phyloP scores from a whole-genome alignment of 2,113 vertebrate genomes.

The Hemiprocne comata region DNA sequence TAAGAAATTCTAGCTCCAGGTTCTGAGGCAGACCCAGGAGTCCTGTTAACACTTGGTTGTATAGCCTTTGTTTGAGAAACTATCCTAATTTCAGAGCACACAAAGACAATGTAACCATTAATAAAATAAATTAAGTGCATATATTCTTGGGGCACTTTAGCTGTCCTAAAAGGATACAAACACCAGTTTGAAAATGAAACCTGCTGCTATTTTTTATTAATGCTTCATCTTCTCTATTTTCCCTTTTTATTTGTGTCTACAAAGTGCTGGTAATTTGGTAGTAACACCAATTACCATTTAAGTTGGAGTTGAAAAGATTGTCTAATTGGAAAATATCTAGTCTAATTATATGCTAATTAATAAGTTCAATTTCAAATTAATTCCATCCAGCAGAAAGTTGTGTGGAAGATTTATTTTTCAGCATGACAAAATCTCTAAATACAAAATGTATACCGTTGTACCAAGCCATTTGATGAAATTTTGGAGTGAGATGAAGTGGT shows the following conservation, averaged over 20 bases:
- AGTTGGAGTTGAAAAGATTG: not conserved
- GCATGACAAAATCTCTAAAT: not conserved
- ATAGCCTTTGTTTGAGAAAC: not conserved
- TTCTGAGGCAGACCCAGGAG: not conserved
- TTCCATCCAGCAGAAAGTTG: not conserved
- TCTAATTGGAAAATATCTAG: not conserved
- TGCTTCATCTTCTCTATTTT: not conserved
- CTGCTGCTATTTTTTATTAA: not conserved
- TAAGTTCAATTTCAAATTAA: not conserved
- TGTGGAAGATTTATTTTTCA: not conserved
- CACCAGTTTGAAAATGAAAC: not conserved
- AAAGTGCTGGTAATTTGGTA: not conserved
- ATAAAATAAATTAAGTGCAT: not conserved
- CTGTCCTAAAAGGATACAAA: not conserved
- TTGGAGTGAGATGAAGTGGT: not conserved
- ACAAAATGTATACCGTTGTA: not conserved
- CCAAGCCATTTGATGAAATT: not conserved
- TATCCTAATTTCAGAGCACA: not conserved
- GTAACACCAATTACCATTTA: not conserved
- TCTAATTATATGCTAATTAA: not conserved
- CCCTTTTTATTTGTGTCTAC: not conserved
- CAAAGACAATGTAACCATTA: not conserved
- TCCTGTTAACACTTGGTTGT: not conserved
- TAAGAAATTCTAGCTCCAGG: not conserved
- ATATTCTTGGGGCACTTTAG: not conserved